Conservation (phyloP, 2,113 vertebrate genomes). For the Platichthys stellatus region DNA sequence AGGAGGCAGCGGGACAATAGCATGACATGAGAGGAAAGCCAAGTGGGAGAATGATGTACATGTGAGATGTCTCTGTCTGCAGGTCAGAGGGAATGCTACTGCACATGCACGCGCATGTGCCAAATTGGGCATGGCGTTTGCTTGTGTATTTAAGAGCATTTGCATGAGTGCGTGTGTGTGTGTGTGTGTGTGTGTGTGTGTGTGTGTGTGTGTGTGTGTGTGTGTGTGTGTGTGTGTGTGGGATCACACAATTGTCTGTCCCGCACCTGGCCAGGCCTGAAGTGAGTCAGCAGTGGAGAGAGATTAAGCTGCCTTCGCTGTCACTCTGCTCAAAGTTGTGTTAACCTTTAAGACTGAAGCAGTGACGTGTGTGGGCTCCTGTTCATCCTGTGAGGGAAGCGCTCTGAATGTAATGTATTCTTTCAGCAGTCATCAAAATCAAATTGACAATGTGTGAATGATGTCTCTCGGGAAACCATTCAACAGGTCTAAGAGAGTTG, state of each 20-base stretch:
- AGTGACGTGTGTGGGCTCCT: constrained; percentile 68
- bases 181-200: not conserved
- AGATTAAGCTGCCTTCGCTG: constrained; percentile 49
- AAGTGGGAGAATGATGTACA: constrained; percentile 58
- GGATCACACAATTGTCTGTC: constrained; percentile 49
- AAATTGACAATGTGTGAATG: constrained; percentile 52
- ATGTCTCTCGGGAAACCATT: constrained; percentile 56
- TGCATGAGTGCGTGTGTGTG: constrained; percentile 30
- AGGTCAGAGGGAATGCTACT: constrained; percentile 43
- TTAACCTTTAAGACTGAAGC: constrained; percentile 79
- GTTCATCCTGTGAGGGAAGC: constrained; percentile 62
- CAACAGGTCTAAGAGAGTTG: constrained; percentile 29
- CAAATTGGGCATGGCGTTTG: constrained; percentile 48
- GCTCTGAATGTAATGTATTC: constrained; percentile 69
- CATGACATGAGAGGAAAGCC: constrained; percentile 64
- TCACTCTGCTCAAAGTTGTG: constrained; percentile 67
- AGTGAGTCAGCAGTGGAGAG: constrained; percentile 69
- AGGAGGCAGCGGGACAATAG: constrained; percentile 64
- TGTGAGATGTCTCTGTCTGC: constrained; percentile 42
- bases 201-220: constrained; percentile 10
- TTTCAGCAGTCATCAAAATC: constrained; percentile 50
- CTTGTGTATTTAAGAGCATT: constrained; percentile 42
- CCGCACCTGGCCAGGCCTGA: constrained; percentile 64
- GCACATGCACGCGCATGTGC: constrained; percentile 37
- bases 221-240: constrained; percentile 5